phyloP scores from a whole-genome alignment of 2,888 invertebrate species.

The Aphidius colemani region DNA sequence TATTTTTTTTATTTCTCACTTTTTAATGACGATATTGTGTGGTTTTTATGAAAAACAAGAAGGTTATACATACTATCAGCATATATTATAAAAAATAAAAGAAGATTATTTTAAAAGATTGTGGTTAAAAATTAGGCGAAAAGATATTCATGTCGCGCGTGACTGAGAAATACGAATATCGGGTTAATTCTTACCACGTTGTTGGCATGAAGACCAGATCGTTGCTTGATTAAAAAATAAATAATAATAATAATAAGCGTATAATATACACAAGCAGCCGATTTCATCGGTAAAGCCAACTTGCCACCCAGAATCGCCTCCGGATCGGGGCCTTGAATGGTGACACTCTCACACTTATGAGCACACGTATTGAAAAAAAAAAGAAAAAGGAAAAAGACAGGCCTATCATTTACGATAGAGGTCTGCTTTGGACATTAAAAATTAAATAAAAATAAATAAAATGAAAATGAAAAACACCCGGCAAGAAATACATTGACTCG shows the following conservation, averaged over 20 bases:
- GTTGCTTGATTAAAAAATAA: slow-evolving; percentile 31
- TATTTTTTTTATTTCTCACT: slow-evolving; percentile 11
- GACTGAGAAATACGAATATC: slow-evolving; percentile 31
- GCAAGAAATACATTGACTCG: too few species aligned
- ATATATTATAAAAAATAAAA: slow-evolving; percentile 13
- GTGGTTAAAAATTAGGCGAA: slow-evolving; percentile 34
- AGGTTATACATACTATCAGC: slow-evolving; percentile 24
- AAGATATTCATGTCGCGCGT: slow-evolving; percentile 29
- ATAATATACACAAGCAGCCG: slow-evolving; percentile 28
- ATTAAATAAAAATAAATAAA: too few species aligned
- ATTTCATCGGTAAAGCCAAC: slow-evolving; percentile 20
- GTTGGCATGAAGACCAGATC: slow-evolving; percentile 36
- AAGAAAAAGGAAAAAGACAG: too few species aligned
- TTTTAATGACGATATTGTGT: slow-evolving; percentile 7
- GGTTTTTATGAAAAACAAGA: slow-evolving; percentile 16
- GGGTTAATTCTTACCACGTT: slow-evolving; percentile 34
- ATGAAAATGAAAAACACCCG: too few species aligned
- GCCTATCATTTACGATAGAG: too few species aligned
- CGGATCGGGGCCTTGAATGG: neutral
- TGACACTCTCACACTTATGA: too few species aligned
- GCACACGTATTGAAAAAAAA: too few species aligned
- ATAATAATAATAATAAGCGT: slow-evolving; percentile 17
- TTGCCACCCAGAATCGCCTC: neutral
- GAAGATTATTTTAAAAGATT: slow-evolving; percentile 33
- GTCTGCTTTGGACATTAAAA: too few species aligned